Percentiles rank a stretch among this genome's conserved stretches.
phyloP scores from a whole-genome alignment of 2,113 vertebrate genomes.

The Geococcyx californianus region DNA sequence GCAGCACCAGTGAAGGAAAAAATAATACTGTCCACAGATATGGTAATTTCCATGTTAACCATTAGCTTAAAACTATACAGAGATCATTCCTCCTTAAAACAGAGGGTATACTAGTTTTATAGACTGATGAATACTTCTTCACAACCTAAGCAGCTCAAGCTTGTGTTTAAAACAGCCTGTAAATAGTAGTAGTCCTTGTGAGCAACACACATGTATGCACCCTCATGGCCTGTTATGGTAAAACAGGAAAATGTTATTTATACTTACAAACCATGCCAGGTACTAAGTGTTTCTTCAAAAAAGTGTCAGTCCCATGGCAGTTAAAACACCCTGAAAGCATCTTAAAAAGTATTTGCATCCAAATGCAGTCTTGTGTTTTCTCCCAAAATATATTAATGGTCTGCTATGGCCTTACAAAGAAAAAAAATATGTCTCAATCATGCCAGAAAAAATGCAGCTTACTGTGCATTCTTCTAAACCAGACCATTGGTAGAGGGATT shows the following conservation, averaged over 20 bases:
- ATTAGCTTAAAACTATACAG: background rate
- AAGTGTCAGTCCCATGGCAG: background rate
- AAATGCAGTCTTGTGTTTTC: background rate
- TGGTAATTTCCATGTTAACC: background rate
- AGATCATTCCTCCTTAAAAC: background rate
- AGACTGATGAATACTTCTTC: background rate
- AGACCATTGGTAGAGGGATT: background rate
- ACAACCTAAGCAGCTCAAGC: background rate
- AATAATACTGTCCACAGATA: background rate
- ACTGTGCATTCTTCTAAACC: background rate
- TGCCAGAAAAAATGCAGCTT: background rate
- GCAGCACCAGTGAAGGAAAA: background rate
- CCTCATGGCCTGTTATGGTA: background rate
- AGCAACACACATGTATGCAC: accelerated
- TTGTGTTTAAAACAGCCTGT: background rate
- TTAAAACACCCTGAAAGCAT: background rate
- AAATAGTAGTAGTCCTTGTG: background rate
- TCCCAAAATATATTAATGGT: background rate
- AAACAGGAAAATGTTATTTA: background rate
- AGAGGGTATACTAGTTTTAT: background rate
- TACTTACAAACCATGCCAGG: background rate
- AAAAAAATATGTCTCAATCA: background rate
- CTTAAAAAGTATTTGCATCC: background rate
- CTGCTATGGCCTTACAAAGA: background rate
- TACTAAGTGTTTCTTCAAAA: background rate